Evolutionary conservation across 2,797 vertebrate species (phyloP).

Genomic region (Cryptoblepharus egeriae): DNA sequence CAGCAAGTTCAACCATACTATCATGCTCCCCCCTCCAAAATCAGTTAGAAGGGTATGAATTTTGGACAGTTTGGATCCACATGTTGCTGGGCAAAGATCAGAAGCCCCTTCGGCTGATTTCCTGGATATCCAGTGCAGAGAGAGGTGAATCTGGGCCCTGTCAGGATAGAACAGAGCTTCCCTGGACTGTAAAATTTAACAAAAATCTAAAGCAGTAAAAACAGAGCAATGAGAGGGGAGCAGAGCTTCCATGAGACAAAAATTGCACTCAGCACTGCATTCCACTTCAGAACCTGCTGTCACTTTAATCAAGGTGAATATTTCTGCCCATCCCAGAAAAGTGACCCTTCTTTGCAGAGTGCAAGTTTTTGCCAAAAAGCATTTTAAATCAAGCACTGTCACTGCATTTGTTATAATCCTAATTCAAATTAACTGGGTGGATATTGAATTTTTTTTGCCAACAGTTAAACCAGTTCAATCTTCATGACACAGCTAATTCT

Average conservation of each 20-base stretch:
- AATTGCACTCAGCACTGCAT: neutral
- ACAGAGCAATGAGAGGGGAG: too few species aligned
- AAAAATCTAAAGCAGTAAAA: neutral
- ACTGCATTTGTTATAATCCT: conserved; percentile 9
- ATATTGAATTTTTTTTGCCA: conserved; percentile 5
- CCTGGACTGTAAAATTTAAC: conserved; percentile 6
- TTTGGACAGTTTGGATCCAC: neutral
- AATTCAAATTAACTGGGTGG: neutral
- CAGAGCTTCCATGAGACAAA: neutral
- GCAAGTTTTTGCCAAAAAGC: neutral
- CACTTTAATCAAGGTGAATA: neutral
- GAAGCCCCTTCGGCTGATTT: neutral
- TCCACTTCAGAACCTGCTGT: neutral
- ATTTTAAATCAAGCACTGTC: neutral
- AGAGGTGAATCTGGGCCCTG: neutral
- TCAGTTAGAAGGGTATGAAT: conserved; percentile 21
- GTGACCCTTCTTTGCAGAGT: neutral
- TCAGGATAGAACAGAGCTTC: conserved; percentile 10
- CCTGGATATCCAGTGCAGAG: neutral
- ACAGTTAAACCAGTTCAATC: neutral
- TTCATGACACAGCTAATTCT: conserved; percentile 18
- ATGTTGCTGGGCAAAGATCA: conserved; percentile 11
- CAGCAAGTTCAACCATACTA: conserved; percentile 44
- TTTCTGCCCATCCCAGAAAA: neutral
- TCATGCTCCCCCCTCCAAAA: neutral